phyloP scores from a whole-genome alignment of 1,140 invertebrate genomes.

The Chrysomallon squamiferum region DNA sequence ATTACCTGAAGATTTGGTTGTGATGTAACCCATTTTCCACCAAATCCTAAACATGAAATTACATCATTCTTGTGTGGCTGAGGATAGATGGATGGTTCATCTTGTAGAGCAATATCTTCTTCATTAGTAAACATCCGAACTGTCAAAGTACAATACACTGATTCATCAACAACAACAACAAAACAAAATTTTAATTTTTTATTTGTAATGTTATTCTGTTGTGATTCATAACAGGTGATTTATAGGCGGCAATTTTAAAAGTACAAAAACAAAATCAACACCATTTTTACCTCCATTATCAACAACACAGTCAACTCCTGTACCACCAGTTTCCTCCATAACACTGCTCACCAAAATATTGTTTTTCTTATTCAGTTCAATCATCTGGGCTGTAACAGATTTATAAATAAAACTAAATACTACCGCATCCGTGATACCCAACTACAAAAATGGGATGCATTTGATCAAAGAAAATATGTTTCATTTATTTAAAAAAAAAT shows the following conservation, averaged over 20 bases:
- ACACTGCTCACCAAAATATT: slow-evolving; percentile 59
- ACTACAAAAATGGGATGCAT: neutral
- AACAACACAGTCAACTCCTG: slow-evolving; percentile 66
- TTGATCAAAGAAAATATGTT: neutral
- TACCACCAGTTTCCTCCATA: slow-evolving; percentile 65
- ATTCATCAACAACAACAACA: no score
- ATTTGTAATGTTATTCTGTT: no score
- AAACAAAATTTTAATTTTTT: no score
- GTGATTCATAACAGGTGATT: no score
- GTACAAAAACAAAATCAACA: no score
- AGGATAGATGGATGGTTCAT: slow-evolving; percentile 50
- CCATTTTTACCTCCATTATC: slow-evolving; percentile 61
- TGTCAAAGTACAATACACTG: slow-evolving; percentile 11
- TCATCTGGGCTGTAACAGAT: slow-evolving; percentile 56
- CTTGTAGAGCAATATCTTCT: slow-evolving; percentile 54
- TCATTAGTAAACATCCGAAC: slow-evolving; percentile 60
- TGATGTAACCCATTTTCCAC: slow-evolving; percentile 66
- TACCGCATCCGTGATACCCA: neutral
- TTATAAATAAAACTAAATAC: no score
- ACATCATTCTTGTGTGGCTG: slow-evolving; percentile 65
- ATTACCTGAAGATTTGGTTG: slow-evolving; percentile 65
- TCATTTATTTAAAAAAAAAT: slow-evolving; percentile 1
- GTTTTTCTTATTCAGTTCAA: slow-evolving; percentile 60
- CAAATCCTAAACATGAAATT: slow-evolving; percentile 65
- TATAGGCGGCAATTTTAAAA: no score